Percentiles rank a stretch among this genome's conserved stretches.
Conservation (phyloP, 92 coral and sea anemone genomes). For the Porites divaricata region DNA sequence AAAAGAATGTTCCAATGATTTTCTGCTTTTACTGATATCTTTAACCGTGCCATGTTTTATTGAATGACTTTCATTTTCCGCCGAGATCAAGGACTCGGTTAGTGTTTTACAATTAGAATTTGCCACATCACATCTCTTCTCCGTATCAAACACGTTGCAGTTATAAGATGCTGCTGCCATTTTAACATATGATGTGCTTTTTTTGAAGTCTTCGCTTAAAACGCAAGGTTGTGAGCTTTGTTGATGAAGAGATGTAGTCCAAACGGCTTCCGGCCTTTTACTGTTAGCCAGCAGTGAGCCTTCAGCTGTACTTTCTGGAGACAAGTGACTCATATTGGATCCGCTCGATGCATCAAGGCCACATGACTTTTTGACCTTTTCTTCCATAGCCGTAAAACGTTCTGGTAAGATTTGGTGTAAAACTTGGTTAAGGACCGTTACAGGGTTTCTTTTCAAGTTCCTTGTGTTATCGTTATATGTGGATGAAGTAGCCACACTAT, state of each 20-base stretch:
- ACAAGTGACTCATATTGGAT: not conserved
- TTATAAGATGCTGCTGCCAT: not conserved
- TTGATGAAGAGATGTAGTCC: not conserved
- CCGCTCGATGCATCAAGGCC: not conserved
- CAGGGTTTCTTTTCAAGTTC: not conserved
- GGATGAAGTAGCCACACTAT: not conserved
- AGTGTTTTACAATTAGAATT: no score
- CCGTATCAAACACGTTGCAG: not conserved
- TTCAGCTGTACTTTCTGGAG: not conserved
- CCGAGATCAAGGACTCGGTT: no score
- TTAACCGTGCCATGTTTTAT: not conserved
- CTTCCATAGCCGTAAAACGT: not conserved
- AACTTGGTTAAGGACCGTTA: slow-evolving; percentile 9
- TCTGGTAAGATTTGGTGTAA: not conserved
- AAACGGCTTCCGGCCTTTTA: no score
- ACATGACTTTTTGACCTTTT: not conserved
- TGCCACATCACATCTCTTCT: no score
- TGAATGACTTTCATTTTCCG: not conserved
- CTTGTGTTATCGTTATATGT: not conserved
- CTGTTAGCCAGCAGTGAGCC: no score
- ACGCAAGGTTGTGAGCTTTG: not conserved
- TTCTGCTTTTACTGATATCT: not conserved
- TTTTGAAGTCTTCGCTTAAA: not conserved
- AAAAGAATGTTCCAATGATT: not conserved
- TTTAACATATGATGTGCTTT: not conserved